These are phyloP conservation scores for Sinosuthora webbiana DNA, from an alignment of 2,113 vertebrate species.

Conservation along the genomic window DNA sequence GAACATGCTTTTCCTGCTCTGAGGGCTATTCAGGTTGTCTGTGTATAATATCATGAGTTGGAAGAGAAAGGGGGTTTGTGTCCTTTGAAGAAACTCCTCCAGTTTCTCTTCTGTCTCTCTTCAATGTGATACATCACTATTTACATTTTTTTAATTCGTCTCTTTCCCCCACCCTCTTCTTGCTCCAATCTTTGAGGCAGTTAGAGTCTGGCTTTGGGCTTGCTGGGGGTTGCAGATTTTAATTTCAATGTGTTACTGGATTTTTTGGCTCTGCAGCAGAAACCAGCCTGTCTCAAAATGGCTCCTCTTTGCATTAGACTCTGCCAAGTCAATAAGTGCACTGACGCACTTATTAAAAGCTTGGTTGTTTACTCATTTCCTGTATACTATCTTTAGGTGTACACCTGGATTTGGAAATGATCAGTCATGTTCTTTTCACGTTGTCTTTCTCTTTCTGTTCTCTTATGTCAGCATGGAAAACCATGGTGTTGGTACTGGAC, in stretches of 20 bases:
- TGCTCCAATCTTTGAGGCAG: background rate
- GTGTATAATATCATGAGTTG: background rate
- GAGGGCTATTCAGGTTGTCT: background rate
- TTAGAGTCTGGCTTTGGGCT: background rate
- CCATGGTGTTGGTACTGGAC: background rate
- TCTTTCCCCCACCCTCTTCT: background rate
- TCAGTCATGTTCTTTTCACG: background rate
- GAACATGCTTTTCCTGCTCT: conserved; percentile 23
- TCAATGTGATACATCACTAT: background rate
- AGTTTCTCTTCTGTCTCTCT: background rate
- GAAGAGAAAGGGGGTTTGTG: background rate
- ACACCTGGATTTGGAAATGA: background rate
- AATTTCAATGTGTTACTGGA: background rate
- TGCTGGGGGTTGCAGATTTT: background rate
- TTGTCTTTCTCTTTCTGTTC: background rate
- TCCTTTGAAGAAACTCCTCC: conserved; percentile 9
- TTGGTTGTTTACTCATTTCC: conserved; percentile 22
- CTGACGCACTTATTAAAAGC: background rate
- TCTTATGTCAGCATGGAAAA: background rate
- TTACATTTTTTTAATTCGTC: background rate
- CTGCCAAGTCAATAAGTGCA: background rate
- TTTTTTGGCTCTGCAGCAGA: background rate
- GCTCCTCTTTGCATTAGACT: background rate
- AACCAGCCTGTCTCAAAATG: background rate
- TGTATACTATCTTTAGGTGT: background rate